Percentiles rank a stretch among this genome's conserved stretches.
Conservation (phyloP, 2,888 invertebrate species). For the Leptinotarsa rubiginosa region DNA sequence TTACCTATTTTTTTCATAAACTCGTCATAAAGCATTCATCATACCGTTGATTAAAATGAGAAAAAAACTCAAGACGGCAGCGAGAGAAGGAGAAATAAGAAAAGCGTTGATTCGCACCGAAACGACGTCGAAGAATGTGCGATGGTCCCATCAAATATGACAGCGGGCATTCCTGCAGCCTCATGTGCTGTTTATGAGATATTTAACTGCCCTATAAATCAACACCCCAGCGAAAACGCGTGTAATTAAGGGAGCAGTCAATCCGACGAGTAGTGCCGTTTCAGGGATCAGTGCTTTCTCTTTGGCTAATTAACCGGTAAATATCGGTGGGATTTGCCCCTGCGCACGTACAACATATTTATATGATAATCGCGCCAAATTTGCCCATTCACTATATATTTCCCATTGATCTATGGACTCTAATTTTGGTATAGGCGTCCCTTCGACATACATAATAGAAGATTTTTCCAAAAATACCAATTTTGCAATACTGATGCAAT, state of each 20-base stretch:
- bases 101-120: constrained; percentile 22
- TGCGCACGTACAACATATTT: constrained; percentile 40
- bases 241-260: constrained; percentile 65
- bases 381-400: constrained; percentile 24
- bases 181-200: constrained; percentile 70
- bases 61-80: constrained; percentile 5
- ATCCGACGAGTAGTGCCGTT: constrained; percentile 40
- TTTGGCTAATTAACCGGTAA: constrained; percentile 55
- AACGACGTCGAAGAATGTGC: constrained; percentile 61
- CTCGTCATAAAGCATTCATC: neutral
- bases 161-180: constrained; percentile 64
- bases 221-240: constrained; percentile 66
- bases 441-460: neutral
- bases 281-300: constrained; percentile 43
- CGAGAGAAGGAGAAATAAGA: constrained; percentile 8
- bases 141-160: constrained; percentile 66
- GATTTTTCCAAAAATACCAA: neutral
- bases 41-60: neutral
- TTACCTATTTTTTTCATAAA: neutral
- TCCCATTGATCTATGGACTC: constrained; percentile 8
- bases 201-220: constrained; percentile 70
- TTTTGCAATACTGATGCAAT: too few species aligned
- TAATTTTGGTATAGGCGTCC: neutral
- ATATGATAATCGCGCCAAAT: constrained; percentile 37
- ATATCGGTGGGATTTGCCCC: constrained; percentile 46